Evolutionary conservation across 2,888 invertebrate species (phyloP).

Genomic region (Nemapogon koenigi): DNA sequence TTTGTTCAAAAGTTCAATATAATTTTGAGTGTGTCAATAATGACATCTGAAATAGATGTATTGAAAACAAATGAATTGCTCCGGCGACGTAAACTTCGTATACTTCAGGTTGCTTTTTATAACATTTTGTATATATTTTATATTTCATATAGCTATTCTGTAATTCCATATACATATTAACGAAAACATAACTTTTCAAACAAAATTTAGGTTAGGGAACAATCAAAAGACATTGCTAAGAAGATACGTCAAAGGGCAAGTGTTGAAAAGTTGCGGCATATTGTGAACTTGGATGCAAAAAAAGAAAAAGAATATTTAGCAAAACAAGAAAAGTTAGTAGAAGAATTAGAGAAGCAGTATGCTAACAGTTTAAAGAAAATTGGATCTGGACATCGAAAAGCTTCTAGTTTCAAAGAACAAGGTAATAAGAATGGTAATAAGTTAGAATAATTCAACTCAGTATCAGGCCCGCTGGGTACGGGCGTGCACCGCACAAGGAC

Average conservation of each 20-base stretch:
- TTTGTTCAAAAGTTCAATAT: too few species aligned
- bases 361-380: conserved; percentile 36
- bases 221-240: conserved; percentile 57
- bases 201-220: conserved; percentile 57
- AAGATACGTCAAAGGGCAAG: conserved; percentile 50
- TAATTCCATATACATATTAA: not conserved
- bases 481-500: too few species aligned
- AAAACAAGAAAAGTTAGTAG: conserved; percentile 42
- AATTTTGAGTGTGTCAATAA: too few species aligned
- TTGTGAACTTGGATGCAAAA: conserved; percentile 32
- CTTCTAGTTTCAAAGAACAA: conserved; percentile 26
- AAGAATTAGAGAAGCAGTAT: conserved; percentile 40
- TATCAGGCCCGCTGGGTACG: too few species aligned
- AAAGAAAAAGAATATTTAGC: conserved; percentile 43
- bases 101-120: conserved; percentile 43
- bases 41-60: conserved; percentile 45
- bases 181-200: not conserved
- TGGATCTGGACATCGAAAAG: conserved; percentile 41
- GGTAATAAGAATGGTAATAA: conserved; percentile 22
- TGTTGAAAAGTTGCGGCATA: conserved; percentile 40
- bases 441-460: too few species aligned
- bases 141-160: not conserved
- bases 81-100: conserved; percentile 48
- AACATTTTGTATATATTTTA: not conserved
- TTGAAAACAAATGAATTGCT: conserved; percentile 56